These are phyloP conservation scores for Medauroidea extradentata DNA, from an alignment of 1,140 invertebrate genomes.

Conservation along the genomic window DNA sequence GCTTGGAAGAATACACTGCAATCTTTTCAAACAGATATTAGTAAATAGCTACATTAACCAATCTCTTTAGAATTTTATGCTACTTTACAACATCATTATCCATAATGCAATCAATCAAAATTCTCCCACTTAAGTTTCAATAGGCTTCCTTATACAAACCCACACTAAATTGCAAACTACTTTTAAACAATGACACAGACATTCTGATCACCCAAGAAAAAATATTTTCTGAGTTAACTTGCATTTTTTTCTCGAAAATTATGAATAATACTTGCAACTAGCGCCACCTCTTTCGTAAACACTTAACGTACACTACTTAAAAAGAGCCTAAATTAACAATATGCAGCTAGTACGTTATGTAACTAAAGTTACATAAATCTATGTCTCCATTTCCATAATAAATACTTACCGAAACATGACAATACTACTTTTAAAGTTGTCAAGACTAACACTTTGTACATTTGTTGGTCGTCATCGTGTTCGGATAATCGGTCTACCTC, in stretches of 20 bases:
- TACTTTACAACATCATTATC: too few species aligned
- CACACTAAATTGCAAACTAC: too few species aligned
- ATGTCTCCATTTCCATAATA: background rate
- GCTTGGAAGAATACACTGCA: too few species aligned
- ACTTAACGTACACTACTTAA: background rate
- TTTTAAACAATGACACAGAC: too few species aligned
- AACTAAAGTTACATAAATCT: background rate
- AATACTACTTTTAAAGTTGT: conserved; percentile 54
- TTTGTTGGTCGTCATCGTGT: conserved; percentile 28
- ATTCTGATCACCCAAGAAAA: too few species aligned
- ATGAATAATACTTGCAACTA: background rate
- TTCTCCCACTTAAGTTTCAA: too few species aligned
- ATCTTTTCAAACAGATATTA: too few species aligned
- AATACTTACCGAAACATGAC: conserved; percentile 53
- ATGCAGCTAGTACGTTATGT: background rate
- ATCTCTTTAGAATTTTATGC: too few species aligned
- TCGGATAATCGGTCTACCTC: background rate
- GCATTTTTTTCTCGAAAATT: background rate
- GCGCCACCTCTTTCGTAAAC: background rate
- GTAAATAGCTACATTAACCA: too few species aligned
- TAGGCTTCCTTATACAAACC: too few species aligned
- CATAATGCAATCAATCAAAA: too few species aligned
- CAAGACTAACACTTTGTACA: conserved; percentile 45
- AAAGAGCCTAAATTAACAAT: background rate
- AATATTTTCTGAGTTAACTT: background rate